Evolutionary conservation across 2,797 vertebrate genomes (phyloP).

Genomic region (Sebastolobus altivelis): DNA sequence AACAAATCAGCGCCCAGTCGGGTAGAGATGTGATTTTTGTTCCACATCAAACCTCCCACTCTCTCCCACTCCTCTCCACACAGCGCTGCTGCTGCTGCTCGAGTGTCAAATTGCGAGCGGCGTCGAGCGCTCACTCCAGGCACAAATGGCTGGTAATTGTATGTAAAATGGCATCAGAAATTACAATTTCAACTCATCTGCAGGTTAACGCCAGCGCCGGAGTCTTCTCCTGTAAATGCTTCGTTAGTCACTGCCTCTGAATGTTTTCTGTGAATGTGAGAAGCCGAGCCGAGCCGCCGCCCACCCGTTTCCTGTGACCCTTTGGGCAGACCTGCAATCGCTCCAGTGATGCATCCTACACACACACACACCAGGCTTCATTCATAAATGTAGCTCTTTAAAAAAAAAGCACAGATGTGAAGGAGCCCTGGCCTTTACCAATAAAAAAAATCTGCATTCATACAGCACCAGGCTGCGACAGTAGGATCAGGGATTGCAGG

Average conservation of each 20-base stretch:
- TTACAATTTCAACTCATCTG: constrained; percentile 40
- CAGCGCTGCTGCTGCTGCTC: not conserved
- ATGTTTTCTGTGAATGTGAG: constrained; percentile 40
- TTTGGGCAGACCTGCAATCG: constrained; percentile 20
- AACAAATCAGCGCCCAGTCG: constrained; percentile 46
- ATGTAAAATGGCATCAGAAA: constrained; percentile 47
- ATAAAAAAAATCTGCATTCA: constrained; percentile 4
- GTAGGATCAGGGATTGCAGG: constrained; percentile 17
- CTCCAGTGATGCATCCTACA: constrained; percentile 6
- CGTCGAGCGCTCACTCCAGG: constrained; percentile 32
- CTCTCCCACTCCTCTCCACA: constrained; percentile 35
- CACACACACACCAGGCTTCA: constrained; percentile 30
- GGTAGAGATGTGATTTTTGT: constrained; percentile 32
- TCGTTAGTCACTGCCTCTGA: constrained; percentile 26
- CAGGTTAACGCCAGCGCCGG: constrained; percentile 31
- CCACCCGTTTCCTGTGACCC: constrained; percentile 55
- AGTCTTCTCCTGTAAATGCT: constrained; percentile 38
- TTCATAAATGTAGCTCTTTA: constrained; percentile 49
- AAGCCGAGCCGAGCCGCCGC: constrained; percentile 16
- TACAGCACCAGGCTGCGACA: not conserved
- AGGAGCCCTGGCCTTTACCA: not conserved
- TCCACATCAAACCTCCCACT: constrained; percentile 43
- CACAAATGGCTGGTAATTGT: constrained; percentile 65
- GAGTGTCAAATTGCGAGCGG: constrained; percentile 30
- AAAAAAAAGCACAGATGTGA: not conserved